A percentile compares a stretch with the other conserved stretches of the same genome.
Evolutionary conservation across 2,113 vertebrate genomes (phyloP).

Genomic region (Macrotis lagotis): DNA sequence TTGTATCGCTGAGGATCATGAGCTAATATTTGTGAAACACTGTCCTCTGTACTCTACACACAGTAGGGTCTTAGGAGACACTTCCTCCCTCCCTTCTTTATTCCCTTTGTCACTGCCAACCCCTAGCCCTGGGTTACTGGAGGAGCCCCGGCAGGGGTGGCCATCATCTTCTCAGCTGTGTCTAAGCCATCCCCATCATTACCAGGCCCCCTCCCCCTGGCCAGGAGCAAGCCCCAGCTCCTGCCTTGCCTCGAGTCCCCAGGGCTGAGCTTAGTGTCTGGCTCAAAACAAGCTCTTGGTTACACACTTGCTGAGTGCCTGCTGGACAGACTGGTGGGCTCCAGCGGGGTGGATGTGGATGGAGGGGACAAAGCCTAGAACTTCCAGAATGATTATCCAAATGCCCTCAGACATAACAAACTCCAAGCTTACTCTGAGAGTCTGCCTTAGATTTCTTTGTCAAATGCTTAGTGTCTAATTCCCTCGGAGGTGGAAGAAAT

Average conservation of each 20-base stretch:
- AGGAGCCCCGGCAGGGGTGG: too few relatives aligned
- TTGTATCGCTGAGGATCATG: background rate
- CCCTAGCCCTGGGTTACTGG: too few relatives aligned
- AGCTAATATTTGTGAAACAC: background rate
- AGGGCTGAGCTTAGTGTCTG: background rate
- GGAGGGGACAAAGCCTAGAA: background rate
- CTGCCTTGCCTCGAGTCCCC: background rate
- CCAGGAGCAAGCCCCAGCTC: background rate
- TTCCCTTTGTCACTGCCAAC: too few relatives aligned
- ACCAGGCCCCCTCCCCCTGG: background rate
- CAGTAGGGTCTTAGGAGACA: background rate
- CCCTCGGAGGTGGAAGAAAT: background rate
- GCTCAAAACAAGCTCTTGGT: background rate
- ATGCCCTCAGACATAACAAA: background rate
- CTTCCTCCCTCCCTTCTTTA: too few relatives aligned
- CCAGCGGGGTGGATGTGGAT: background rate
- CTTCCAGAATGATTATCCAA: background rate
- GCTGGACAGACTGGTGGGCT: too few relatives aligned
- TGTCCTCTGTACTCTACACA: background rate
- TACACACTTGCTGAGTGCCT: too few relatives aligned
- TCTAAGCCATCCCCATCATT: background rate
- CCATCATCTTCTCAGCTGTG: too few relatives aligned
- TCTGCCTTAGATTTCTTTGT: background rate
- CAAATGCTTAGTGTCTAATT: background rate
- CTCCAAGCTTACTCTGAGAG: background rate